A percentile compares a stretch with the other conserved stretches of the same genome.
Conservation (phyloP, 2,888 invertebrate genomes). For the Mystacides longicornis region DNA sequence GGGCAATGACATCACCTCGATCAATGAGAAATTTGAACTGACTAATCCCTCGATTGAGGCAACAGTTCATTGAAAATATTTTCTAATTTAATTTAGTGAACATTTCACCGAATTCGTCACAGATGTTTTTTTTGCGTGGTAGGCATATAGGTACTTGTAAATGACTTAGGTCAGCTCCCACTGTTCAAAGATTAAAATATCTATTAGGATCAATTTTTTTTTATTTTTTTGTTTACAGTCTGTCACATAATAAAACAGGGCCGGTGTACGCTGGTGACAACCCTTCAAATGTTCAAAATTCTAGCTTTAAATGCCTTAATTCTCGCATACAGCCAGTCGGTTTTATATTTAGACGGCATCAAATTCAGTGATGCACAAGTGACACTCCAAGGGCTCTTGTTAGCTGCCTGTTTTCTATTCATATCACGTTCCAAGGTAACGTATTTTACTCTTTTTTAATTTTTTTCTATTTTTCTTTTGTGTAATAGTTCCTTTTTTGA, state of each 20-base stretch:
- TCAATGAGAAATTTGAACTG: too few relatives aligned
- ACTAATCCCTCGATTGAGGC: too few relatives aligned
- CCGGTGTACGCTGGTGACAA: constrained; percentile 96
- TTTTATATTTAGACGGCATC: constrained; percentile 94
- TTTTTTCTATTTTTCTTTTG: neutral
- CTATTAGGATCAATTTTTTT: too few relatives aligned
- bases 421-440: constrained; percentile 98
- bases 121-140: too few relatives aligned
- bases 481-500: neutral
- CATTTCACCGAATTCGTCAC: too few relatives aligned
- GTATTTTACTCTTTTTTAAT: constrained; percentile 12
- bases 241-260: constrained; percentile 99
- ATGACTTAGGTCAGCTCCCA: too few relatives aligned
- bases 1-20: too few relatives aligned
- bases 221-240: constrained; percentile 56
- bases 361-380: constrained; percentile 98
- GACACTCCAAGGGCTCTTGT: constrained; percentile 88
- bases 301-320: constrained; percentile 95
- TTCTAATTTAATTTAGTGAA: too few relatives aligned
- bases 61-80: too few relatives aligned
- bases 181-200: too few relatives aligned
- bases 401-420: constrained; percentile 96
- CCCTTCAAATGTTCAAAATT: constrained; percentile 99
- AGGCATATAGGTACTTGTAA: too few relatives aligned
- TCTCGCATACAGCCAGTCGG: constrained; percentile 96